Base-by-base conservation (phyloP, 2,797 vertebrate species). In the Silurus aristotelis region DNA sequence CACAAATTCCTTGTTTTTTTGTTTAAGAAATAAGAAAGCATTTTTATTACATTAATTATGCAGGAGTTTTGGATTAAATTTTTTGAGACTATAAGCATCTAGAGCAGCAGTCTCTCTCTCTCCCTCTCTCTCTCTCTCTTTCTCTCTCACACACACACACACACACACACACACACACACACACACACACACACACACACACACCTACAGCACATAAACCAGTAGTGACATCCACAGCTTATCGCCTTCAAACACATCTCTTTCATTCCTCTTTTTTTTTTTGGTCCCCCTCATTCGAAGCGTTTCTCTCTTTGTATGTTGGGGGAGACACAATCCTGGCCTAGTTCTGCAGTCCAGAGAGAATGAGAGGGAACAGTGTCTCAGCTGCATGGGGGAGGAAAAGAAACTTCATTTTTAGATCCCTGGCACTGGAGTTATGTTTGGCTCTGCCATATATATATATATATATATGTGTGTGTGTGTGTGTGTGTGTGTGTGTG, bases 321-420 rank as follows among this genome's bases (percentile, higher is more conserved):
- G 89, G 88, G 91, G 91, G 86, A 92, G 88, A 86, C 89, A 90
- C 87, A 88, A 90, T 81, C 87, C 89, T 94, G 93, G 92, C 94
- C 95, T 94, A 92, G 88, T 95, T 95, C 95, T 93, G 92, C 89
- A 27, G 93, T 90, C 89, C 87, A 90, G 88, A 87, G 91, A 91
- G 87, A 91, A 94, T 91, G 87, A 91, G 88, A 89, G 89, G 84
- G 91, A 93, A 92, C 93, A 93, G 91, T 89, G 91, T 92, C 92
- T 91, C 90, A 93, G 91, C 93, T 94, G 92, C 90, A 91, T 91
- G 90, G 89, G 88, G 89, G 63, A 48, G 85, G 89, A 72, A 87
- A 85, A 88, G 60, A 68, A 89, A 87, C 89, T 90, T 92, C 92
- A 92, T 93, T 95, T 95, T 93, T 92, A 93, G 92, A 91, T 92